Percentiles rank a stretch among this genome's conserved stretches.
Evolutionary conservation across 1,140 invertebrate species (phyloP).

Genomic region (Drosophila repletoides): DNA sequence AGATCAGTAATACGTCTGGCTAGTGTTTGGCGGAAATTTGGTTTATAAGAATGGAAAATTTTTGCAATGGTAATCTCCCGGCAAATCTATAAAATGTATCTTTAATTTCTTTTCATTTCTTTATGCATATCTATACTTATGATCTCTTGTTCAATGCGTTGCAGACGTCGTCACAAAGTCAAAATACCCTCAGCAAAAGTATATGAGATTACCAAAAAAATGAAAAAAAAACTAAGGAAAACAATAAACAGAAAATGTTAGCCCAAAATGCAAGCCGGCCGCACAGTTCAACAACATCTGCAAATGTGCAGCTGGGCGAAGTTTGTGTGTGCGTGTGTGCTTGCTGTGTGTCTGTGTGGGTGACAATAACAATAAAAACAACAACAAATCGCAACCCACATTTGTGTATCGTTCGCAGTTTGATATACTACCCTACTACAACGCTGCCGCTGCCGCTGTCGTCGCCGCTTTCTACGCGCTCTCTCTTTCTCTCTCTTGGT

Average conservation of each 20-base stretch:
- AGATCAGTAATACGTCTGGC: no score
- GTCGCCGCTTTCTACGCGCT: constrained; percentile 2
- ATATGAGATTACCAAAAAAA: constrained; percentile 32
- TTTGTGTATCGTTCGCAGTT: constrained; percentile 59
- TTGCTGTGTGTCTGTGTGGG: constrained; percentile 22
- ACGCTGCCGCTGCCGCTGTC: constrained; percentile 8
- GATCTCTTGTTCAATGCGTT: no score
- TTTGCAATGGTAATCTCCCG: no score
- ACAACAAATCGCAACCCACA: constrained; percentile 59
- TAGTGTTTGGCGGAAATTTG: no score
- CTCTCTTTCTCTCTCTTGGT: constrained; percentile 7
- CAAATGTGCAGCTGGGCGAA: constrained; percentile 42
- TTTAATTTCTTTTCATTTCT: no score
- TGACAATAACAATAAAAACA: constrained; percentile 30
- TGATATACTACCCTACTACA: constrained; percentile 78
- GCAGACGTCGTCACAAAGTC: no score
- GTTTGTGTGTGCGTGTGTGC: constrained; percentile 13
- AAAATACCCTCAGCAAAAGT: constrained; percentile 15
- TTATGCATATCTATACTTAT: no score
- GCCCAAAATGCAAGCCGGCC: constrained; percentile 65
- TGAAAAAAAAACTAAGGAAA: not conserved
- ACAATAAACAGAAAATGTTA: constrained; percentile 42
- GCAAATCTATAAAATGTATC: no score
- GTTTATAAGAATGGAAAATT: no score
- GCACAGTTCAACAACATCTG: constrained; percentile 76